phyloP scores from a whole-genome alignment of 2,113 vertebrate species.

The Deroptyus accipitrinus region DNA sequence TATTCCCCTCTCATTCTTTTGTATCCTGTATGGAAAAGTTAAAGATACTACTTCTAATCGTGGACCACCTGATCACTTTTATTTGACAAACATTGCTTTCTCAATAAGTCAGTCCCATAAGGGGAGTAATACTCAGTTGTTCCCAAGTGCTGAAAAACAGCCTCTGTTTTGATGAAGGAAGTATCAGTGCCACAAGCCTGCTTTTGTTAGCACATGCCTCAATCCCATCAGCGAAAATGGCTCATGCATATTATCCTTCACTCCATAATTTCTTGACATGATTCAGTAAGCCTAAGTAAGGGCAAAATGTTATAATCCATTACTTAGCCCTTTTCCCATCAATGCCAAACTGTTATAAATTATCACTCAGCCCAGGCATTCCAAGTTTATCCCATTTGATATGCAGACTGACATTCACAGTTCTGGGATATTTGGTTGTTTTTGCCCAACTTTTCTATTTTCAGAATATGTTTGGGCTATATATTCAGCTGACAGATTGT shows the following conservation, averaged over 20 bases:
- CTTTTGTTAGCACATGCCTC: neutral
- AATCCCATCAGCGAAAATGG: neutral
- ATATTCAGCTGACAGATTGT: too few relatives aligned
- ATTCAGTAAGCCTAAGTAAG: slow-evolving; percentile 9
- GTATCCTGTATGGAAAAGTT: neutral
- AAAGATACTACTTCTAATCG: neutral
- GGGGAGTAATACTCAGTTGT: neutral
- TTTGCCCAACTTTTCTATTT: neutral
- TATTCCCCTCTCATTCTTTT: neutral
- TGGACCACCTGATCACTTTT: neutral
- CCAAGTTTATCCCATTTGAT: neutral
- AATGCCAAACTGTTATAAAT: neutral
- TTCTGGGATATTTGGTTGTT: neutral
- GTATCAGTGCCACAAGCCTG: neutral
- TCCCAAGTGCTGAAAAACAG: neutral
- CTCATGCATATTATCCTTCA: neutral
- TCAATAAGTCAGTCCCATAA: neutral
- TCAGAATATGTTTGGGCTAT: neutral
- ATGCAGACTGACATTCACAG: neutral
- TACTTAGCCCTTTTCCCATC: neutral
- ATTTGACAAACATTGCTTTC: neutral
- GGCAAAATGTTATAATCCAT: neutral
- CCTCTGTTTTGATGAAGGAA: neutral
- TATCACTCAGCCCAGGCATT: neutral
- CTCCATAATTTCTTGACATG: neutral